Evolutionary conservation across 2,113 vertebrate genomes (phyloP).

Genomic region (Pelusios castaneus): DNA sequence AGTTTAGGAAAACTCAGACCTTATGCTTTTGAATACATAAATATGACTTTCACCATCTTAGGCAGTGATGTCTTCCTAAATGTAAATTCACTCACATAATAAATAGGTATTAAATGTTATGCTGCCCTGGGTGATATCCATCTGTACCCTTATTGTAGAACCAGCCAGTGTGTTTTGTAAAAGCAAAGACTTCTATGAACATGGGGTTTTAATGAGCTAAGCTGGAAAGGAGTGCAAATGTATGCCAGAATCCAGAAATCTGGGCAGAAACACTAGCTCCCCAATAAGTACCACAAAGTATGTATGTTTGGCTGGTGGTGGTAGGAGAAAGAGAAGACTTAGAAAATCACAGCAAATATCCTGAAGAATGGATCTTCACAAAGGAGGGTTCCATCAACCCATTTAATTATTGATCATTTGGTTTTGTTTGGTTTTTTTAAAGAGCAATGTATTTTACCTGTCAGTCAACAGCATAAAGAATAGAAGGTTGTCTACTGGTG

Average conservation of each 20-base stretch:
- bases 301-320: not conserved
- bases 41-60: not conserved
- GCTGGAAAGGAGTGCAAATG: not conserved
- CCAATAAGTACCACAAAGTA: not conserved
- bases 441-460: not conserved
- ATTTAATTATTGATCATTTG: not conserved
- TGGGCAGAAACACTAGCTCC: not conserved
- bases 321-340: not conserved
- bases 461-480: not conserved
- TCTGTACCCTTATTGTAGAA: not conserved
- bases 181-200: not conserved
- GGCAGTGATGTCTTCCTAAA: not conserved
- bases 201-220: not conserved
- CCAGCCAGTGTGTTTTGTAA: not conserved
- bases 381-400: not conserved
- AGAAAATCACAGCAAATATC: not conserved
- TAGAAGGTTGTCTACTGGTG: not conserved
- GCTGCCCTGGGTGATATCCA: not conserved
- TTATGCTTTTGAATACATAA: not conserved
- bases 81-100: not conserved
- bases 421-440: too few species aligned
- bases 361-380: not conserved
- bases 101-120: constrained; percentile 4
- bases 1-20: not conserved
- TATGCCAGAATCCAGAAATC: not conserved